A percentile compares a stretch with the other conserved stretches of the same genome.
These are phyloP conservation scores for Gonioctena quinquepunctata DNA, from an alignment of 1,140 invertebrate species.

Conservation along the genomic window DNA sequence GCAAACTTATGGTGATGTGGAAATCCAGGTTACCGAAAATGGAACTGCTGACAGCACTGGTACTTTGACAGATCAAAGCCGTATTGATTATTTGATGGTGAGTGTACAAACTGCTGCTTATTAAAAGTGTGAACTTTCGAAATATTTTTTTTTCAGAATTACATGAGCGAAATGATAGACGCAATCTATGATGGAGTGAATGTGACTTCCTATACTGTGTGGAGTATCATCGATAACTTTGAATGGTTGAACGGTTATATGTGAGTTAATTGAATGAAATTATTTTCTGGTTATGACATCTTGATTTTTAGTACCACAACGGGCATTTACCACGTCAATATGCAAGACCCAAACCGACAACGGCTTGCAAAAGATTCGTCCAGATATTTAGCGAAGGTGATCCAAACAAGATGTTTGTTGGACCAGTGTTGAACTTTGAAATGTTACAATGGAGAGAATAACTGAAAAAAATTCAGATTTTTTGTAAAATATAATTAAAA, in stretches of 20 bases:
- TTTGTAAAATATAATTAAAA: too few species aligned
- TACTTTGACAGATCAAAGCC: conserved; percentile 59
- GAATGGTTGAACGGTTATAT: conserved; percentile 15
- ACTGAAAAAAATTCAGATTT: too few species aligned
- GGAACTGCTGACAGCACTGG: conserved; percentile 32
- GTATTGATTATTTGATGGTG: conserved; percentile 56
- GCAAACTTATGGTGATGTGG: conserved; percentile 32
- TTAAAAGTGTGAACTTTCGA: too few species aligned
- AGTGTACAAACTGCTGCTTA: too few species aligned
- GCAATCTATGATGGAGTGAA: conserved; percentile 7
- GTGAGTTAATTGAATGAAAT: background rate
- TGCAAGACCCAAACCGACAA: background rate
- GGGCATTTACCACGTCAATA: conserved; percentile 7
- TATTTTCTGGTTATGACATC: background rate
- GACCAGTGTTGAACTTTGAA: too few species aligned
- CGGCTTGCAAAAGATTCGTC: conserved; percentile 8
- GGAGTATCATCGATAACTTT: conserved; percentile 18
- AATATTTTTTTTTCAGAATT: conserved; percentile 11
- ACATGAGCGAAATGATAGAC: conserved; percentile 12
- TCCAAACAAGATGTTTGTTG: conserved; percentile 8
- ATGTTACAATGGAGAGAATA: too few species aligned
- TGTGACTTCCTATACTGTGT: conserved; percentile 9
- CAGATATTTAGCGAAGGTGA: background rate
- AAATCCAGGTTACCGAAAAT: conserved; percentile 43
- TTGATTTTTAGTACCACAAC: background rate